These are phyloP conservation scores for Margarornis squamiger DNA, from an alignment of 2,797 vertebrate species.

Conservation along the genomic window DNA sequence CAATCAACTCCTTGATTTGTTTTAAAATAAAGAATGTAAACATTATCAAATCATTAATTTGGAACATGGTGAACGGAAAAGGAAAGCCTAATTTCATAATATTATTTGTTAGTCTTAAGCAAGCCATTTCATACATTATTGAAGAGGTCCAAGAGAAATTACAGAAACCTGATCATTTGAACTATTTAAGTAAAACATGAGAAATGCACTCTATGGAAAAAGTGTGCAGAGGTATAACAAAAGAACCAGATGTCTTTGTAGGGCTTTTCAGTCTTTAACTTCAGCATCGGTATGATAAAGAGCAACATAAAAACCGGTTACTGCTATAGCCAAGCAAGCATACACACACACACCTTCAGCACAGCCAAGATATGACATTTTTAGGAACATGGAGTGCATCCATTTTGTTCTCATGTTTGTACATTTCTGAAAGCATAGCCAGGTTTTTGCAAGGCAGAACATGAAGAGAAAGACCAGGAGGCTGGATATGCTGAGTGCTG, in stretches of 20 bases:
- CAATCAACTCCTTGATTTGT: background rate
- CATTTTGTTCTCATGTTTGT: conserved; percentile 51
- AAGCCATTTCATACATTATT: background rate
- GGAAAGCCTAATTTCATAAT: background rate
- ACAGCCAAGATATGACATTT: conserved; percentile 48
- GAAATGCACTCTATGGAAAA: conserved; percentile 4
- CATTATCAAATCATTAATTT: background rate
- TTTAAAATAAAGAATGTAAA: background rate
- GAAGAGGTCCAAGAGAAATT: background rate
- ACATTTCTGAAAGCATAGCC: conserved; percentile 29
- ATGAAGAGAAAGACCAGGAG: conserved; percentile 57
- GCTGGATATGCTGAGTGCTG: conserved; percentile 13
- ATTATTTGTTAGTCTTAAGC: background rate
- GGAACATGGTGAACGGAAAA: background rate
- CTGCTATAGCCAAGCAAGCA: conserved; percentile 1
- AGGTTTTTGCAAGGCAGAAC: conserved; percentile 42
- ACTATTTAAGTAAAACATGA: background rate
- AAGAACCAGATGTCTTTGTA: conserved; percentile 35
- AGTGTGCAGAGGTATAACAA: background rate
- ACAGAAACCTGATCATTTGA: background rate
- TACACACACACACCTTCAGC: background rate
- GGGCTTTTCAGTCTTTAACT: background rate
- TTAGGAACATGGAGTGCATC: conserved; percentile 54
- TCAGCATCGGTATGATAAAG: conserved; percentile 28
- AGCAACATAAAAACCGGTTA: conserved; percentile 28